Evolutionary conservation across 2,888 invertebrate species (phyloP), one percentile per base, ranked within the genome.

Genomic region (Microplitis deprimator): DNA sequence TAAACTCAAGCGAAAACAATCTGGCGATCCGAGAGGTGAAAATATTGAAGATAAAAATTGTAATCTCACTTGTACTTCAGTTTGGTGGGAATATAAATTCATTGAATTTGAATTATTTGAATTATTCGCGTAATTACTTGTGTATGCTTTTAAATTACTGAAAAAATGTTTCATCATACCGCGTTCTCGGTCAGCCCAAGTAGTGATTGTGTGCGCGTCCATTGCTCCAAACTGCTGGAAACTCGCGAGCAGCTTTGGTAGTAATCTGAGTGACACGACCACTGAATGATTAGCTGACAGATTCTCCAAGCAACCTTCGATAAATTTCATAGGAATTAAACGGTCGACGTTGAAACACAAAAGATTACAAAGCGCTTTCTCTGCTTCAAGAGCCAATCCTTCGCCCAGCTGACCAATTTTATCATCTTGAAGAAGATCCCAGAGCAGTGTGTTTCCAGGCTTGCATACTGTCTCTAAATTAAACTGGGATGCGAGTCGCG

Each of bases 131-230:
- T 79, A 77, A 1, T 89, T 85, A 83, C 89, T 91, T 1, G 93
- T 93, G 86, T 95, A 97, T 82, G 94, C 93, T 73, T 95, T 94
- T 69, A 98, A 91, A 90, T 97, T 96, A 85, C 95, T 95, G 84
- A 98, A 96, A 90, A 98, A 97, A 87, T 96, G 94, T 10, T 94
- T 93, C 95, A 97, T 96, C 97, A 98, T 97, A 83, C 95, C 94
- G 83, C 97, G 95, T 85, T 97, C 96, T 64, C 95, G 93, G 86
- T 98, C 97, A 5, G 97, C 97, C 97, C 97, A 98, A 91, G 96
- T 94, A 3, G 97, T 97, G 82, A 96, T 93, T 89, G 92, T 88
- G 17, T 96, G 96, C 86, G 96, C 96, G 87, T 96, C 96, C 91
- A 95, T 93, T 40, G 96, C 95, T 1, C 97, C 93, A 84, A 96